Evolutionary conservation across 2,797 vertebrate genomes (phyloP).

Genomic region (Ibycter americanus): DNA sequence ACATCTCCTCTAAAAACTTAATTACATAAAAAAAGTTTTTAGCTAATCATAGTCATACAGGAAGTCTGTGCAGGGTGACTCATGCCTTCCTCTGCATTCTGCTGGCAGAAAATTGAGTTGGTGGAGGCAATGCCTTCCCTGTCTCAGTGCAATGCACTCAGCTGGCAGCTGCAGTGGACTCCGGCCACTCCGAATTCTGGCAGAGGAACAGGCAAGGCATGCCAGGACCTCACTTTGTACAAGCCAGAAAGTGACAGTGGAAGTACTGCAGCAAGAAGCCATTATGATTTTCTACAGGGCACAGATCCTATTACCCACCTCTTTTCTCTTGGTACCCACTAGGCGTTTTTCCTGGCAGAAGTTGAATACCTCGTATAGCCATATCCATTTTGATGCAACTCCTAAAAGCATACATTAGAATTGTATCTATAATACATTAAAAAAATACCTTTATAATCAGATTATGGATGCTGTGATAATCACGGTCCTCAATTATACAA

Average conservation of each 20-base stretch:
- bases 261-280: background rate
- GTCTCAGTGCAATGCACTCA: background rate
- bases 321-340: background rate
- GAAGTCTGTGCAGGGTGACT: background rate
- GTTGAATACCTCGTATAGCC: background rate
- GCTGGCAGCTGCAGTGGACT: slow-evolving; percentile 20
- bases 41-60: slow-evolving; percentile 1
- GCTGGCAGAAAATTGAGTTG: background rate
- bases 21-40: background rate
- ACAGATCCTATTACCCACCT: background rate
- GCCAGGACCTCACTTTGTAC: background rate
- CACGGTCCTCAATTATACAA: background rate
- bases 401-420: background rate
- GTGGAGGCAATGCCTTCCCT: background rate
- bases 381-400: background rate
- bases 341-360: background rate
- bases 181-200: background rate
- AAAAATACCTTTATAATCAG: background rate
- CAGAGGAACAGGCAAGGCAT: background rate
- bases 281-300: background rate
- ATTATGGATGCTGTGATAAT: background rate
- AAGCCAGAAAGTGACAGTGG: background rate
- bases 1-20: background rate
- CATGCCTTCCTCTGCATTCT: background rate
- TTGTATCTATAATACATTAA: background rate